Conservation (phyloP, 2,797 vertebrate species). For the Hapalemur alaotrensis region DNA sequence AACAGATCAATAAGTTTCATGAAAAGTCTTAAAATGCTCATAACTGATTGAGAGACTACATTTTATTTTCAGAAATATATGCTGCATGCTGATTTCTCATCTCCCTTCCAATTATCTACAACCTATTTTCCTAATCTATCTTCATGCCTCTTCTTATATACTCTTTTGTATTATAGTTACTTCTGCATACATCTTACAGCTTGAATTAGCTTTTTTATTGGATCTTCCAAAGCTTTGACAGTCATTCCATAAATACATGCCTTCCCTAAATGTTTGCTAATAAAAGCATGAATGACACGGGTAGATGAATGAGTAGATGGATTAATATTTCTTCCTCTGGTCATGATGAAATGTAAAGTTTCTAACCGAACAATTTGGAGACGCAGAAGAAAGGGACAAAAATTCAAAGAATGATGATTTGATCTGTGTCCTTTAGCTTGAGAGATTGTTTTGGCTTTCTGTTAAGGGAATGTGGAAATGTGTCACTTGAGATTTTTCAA, state of each 20-base stretch:
- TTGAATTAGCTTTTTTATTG: not conserved
- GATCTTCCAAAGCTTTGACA: not conserved
- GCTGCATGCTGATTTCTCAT: slow-evolving; percentile 43
- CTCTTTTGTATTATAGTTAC: not conserved
- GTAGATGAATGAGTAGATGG: not conserved
- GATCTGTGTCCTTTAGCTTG: not conserved
- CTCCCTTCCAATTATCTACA: not conserved
- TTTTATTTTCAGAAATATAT: slow-evolving; percentile 35
- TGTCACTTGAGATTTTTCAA: not conserved
- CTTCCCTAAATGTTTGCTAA: not conserved
- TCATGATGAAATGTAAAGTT: slow-evolving; percentile 12
- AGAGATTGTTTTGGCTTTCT: slow-evolving; percentile 22
- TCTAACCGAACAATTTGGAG: not conserved
- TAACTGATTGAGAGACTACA: slow-evolving; percentile 31
- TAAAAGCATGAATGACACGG: not conserved
- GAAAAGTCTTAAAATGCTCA: slow-evolving; percentile 58
- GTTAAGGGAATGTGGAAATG: not conserved
- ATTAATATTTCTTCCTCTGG: not conserved
- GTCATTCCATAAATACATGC: not conserved
- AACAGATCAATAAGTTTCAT: slow-evolving; percentile 63
- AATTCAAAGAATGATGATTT: not conserved
- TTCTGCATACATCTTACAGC: not conserved
- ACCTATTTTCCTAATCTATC: not conserved
- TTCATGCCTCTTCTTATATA: not conserved
- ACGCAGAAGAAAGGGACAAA: slow-evolving; percentile 1